These are phyloP conservation scores for Coregonus sp. DNA, from an alignment of 2,797 vertebrate genomes.

Conservation along the genomic window DNA sequence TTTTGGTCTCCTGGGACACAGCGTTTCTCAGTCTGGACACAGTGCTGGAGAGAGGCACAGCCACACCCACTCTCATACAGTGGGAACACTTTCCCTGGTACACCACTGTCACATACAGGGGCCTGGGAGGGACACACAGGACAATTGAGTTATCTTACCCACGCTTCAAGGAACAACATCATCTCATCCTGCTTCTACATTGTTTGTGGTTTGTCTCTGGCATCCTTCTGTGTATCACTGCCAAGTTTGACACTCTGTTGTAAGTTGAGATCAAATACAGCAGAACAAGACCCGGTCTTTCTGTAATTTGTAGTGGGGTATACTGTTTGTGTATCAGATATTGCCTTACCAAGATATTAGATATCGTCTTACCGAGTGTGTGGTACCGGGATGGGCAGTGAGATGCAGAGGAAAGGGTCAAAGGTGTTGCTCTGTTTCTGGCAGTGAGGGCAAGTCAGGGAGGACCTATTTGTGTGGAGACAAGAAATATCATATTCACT, in stretches of 20 bases:
- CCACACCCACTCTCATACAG: conserved; percentile 96
- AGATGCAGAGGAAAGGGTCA: conserved; percentile 98
- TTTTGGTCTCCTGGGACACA: conserved; percentile 93
- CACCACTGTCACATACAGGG: conserved; percentile 91
- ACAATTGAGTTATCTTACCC: neutral
- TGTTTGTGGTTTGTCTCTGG: neutral
- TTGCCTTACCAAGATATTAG: neutral
- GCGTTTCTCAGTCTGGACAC: conserved; percentile 91
- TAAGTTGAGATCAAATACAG: neutral
- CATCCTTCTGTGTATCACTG: neutral
- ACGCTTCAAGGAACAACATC: neutral
- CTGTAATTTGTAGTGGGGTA: neutral
- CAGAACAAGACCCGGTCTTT: neutral
- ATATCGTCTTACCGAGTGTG: conserved; percentile 66
- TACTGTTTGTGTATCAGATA: neutral
- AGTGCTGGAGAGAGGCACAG: conserved; percentile 88
- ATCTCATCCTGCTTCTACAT: neutral
- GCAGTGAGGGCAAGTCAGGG: conserved; percentile 97
- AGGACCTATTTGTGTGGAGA: conserved; percentile 79
- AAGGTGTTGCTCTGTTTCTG: conserved; percentile 99
- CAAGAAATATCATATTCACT: neutral
- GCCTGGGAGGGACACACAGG: neutral
- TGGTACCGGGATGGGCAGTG: conserved; percentile 94
- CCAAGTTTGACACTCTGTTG: neutral
- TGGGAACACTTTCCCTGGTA: conserved; percentile 96